Conservation (phyloP, 2,113 vertebrate species). For the Microcebus griseorufus region DNA sequence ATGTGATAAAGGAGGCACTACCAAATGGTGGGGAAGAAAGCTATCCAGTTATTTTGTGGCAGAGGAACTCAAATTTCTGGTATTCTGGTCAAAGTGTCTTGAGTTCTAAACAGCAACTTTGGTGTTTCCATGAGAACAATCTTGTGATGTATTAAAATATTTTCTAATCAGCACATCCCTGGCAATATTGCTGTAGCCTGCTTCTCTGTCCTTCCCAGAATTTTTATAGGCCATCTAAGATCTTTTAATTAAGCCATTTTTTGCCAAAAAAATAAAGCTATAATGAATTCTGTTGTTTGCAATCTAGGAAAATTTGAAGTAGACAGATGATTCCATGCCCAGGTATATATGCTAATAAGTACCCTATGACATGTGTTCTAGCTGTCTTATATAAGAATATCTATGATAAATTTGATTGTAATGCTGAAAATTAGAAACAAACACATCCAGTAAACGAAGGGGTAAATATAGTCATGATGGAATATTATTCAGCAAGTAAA, state of each 20-base stretch:
- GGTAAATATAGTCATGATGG: neutral
- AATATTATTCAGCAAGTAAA: neutral
- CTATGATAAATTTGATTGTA: neutral
- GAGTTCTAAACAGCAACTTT: neutral
- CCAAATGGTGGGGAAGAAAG: neutral
- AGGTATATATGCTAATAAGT: neutral
- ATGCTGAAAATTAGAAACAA: neutral
- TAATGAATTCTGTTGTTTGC: neutral
- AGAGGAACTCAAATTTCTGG: neutral
- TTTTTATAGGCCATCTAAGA: neutral
- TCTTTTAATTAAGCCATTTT: neutral
- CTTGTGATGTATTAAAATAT: neutral
- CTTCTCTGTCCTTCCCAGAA: neutral
- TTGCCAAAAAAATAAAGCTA: neutral
- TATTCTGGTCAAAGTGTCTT: neutral
- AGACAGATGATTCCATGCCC: neutral
- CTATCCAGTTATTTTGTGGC: neutral
- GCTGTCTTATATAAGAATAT: neutral
- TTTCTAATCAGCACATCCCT: neutral
- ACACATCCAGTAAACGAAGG: neutral
- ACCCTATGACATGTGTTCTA: neutral
- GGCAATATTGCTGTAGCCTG: neutral
- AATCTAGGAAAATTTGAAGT: conserved; percentile 8
- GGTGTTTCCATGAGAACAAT: neutral
- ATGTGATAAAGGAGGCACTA: neutral